Percentiles rank a stretch among this genome's conserved stretches.
These are phyloP conservation scores for Pseudochromis fuscus DNA, from an alignment of 2,797 vertebrate species.

Conservation along the genomic window DNA sequence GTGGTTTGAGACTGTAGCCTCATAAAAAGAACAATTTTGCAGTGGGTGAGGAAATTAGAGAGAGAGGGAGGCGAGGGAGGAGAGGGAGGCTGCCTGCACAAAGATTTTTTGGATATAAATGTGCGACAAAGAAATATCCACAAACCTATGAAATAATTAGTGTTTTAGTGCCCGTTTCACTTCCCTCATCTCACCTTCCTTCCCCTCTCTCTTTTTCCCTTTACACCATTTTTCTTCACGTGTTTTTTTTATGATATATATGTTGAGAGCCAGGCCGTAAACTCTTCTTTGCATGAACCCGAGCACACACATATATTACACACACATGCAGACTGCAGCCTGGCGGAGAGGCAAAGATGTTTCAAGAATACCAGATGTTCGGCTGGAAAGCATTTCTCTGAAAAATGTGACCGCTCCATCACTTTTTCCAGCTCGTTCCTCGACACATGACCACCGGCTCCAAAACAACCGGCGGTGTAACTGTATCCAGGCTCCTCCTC, in stretches of 20 bases:
- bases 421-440: constrained; percentile 72
- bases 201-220: background rate
- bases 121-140: constrained; percentile 38
- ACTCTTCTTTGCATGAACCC: background rate
- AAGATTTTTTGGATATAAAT: constrained; percentile 21
- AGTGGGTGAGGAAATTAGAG: constrained; percentile 68
- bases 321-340: constrained; percentile 18
- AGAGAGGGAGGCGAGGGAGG: background rate
- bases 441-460: constrained; percentile 58
- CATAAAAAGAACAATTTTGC: constrained; percentile 80
- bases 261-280: constrained; percentile 4
- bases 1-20: constrained; percentile 78
- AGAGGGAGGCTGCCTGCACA: constrained; percentile 13
- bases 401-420: constrained; percentile 69
- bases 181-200: constrained; percentile 3
- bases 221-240: background rate
- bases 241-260: background rate
- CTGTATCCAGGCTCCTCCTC: constrained; percentile 41
- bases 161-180: constrained; percentile 27
- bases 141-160: constrained; percentile 32
- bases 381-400: constrained; percentile 49
- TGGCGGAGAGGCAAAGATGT: constrained; percentile 45
- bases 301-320: background rate
- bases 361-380: constrained; percentile 79
- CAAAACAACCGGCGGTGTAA: constrained; percentile 56